A percentile compares a stretch with the other conserved stretches of the same genome.
Evolutionary conservation across 1,140 invertebrate genomes (phyloP).

Genomic region (Oedothorax gibbosus): DNA sequence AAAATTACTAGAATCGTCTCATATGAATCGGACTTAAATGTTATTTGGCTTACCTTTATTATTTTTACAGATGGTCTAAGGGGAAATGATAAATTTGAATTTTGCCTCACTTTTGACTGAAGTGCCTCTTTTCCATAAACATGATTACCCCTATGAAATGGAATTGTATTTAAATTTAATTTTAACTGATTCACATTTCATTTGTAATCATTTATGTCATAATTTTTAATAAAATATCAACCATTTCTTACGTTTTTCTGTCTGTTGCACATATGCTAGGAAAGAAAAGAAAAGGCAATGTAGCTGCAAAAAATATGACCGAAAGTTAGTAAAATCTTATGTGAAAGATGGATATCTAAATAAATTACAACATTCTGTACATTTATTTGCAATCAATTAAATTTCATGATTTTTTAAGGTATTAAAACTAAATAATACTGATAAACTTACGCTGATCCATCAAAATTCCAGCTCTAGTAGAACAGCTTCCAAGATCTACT

Average conservation of each 20-base stretch:
- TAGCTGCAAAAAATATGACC: slow-evolving; percentile 66
- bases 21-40: no score
- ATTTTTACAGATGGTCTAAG: slow-evolving; percentile 69
- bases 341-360: background rate
- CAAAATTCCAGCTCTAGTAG: slow-evolving; percentile 74
- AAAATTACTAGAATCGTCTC: no score
- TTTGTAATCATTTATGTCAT: background rate
- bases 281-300: slow-evolving; percentile 74
- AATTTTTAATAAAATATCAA: background rate
- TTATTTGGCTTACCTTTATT: slow-evolving; percentile 68
- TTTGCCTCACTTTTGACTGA: slow-evolving; percentile 69
- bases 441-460: slow-evolving; percentile 60
- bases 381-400: no score
- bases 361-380: no score
- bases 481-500: slow-evolving; percentile 74
- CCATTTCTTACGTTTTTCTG: slow-evolving; percentile 67
- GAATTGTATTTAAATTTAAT: background rate
- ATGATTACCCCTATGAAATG: slow-evolving; percentile 23
- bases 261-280: slow-evolving; percentile 72
- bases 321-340: background rate
- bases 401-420: background rate
- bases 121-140: slow-evolving; percentile 73
- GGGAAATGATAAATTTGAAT: slow-evolving; percentile 68
- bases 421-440: no score
- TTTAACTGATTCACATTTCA: slow-evolving; percentile 1